Conservation (phyloP, 2,797 vertebrate genomes). For the Pantherophis vulpinus region DNA sequence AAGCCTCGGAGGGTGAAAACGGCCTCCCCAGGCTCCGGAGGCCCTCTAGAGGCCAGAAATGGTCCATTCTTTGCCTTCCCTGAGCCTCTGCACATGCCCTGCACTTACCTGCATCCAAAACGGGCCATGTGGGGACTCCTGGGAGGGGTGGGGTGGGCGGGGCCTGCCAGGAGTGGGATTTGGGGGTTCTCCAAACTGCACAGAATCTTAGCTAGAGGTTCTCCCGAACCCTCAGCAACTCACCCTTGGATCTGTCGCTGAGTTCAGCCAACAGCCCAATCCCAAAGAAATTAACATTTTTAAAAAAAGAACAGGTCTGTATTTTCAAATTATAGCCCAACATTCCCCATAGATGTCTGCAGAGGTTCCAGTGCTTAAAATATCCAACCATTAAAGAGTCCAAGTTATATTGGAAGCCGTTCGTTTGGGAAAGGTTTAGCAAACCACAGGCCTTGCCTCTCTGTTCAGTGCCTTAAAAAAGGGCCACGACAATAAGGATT, state of each 20-base stretch:
- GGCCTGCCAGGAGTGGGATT: too few relatives aligned
- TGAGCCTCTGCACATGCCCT: too few relatives aligned
- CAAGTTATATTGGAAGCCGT: background rate
- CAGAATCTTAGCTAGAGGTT: too few relatives aligned
- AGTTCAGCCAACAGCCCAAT: background rate
- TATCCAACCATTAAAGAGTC: background rate
- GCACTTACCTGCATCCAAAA: too few relatives aligned
- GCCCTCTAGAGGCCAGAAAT: too few relatives aligned
- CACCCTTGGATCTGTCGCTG: too few relatives aligned
- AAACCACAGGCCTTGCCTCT: background rate
- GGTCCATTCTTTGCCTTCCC: too few relatives aligned
- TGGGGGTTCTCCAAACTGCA: too few relatives aligned
- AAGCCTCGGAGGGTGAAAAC: too few relatives aligned
- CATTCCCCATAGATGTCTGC: background rate
- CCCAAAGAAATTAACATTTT: background rate
- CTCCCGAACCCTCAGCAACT: too few relatives aligned
- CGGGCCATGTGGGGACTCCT: fast-evolving
- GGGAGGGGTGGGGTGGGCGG: too few relatives aligned
- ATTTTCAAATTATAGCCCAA: background rate
- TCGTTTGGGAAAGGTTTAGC: background rate
- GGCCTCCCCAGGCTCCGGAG: too few relatives aligned
- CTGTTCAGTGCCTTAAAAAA: background rate
- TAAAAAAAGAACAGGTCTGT: background rate
- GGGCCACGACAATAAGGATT: background rate
- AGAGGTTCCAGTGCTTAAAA: background rate